Percentiles rank a stretch among this genome's conserved stretches.
These are phyloP conservation scores for Heterochromis multidens DNA, from an alignment of 2,113 vertebrate species.

Conservation along the genomic window DNA sequence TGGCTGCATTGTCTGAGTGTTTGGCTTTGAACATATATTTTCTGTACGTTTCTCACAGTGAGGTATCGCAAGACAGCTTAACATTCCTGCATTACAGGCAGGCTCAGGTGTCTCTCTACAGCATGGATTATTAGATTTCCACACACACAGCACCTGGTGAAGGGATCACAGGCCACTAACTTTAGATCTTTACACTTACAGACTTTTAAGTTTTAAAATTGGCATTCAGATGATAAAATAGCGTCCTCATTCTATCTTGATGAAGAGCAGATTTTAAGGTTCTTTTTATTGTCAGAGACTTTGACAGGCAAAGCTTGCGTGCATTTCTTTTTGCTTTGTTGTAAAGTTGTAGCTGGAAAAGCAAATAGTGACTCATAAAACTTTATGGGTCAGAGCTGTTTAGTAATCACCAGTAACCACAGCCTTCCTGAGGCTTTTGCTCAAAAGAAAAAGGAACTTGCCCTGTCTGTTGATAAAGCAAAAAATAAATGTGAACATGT, in stretches of 20 bases:
- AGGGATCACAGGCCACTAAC: background rate
- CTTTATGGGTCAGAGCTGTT: constrained; percentile 33
- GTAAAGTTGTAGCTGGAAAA: background rate
- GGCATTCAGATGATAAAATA: background rate
- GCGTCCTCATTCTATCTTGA: background rate
- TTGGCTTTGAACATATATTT: background rate
- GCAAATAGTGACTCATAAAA: constrained; percentile 47
- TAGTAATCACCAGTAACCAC: constrained; percentile 29
- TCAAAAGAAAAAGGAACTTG: constrained; percentile 10
- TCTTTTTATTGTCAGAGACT: background rate
- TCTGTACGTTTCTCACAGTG: background rate
- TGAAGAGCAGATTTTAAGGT: background rate
- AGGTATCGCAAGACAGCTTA: background rate
- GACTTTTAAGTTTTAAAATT: background rate
- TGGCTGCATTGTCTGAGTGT: background rate
- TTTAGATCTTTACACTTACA: background rate
- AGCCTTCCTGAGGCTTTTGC: background rate
- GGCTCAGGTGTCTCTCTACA: constrained; percentile 18
- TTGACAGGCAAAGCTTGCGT: background rate
- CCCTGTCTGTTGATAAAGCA: constrained; percentile 35
- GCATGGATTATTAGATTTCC: background rate
- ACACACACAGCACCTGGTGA: background rate
- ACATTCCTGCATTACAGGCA: constrained; percentile 42
- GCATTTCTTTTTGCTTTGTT: background rate
- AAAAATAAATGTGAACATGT: constrained; percentile 19